Base-by-base conservation (phyloP, 2,113 vertebrate genomes). In the Menidia beryllina region DNA sequence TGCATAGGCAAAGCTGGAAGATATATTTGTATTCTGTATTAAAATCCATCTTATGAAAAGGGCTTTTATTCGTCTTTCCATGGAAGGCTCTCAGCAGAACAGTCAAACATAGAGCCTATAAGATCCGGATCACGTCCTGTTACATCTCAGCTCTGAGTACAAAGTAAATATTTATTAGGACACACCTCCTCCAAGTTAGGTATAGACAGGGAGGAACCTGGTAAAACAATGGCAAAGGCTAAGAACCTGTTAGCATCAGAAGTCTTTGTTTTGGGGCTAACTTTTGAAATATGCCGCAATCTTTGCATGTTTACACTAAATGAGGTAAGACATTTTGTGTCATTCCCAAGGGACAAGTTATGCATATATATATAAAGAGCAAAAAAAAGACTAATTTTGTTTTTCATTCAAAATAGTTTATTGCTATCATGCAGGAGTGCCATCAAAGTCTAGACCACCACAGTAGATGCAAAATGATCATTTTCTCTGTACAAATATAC, bases 341-440 rank as follows among this genome's bases (percentile, higher is more conserved):
- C 7, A 8, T 34, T 34, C 10, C 30, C 10, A 34, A 34, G 2
- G 10, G 30, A 10, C 1, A 34, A 34, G n/a, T n/a, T n/a, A n/a
- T n/a, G 30, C 30, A 34, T 34, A 5, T 5, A 34, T 34, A 8
- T n/a, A n/a, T n/a, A n/a, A n/a, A n/a, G n/a, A n/a, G n/a, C n/a
- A n/a, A n/a, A 13, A 43, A 0, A 14, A 56, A 49, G 57, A 68
- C 85, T 2, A 0, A 43, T 4, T 41, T 11, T 2, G n/a, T 21
- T 7, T 69, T 89, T 93, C 86, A 82, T 94, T 94, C 92, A 92
- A 94, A 94, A 93, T 91, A 86, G 69, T 94, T 94, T 94, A 94
- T 94, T 94, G 93, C 93, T 90, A 82, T 92, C 94, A 94, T 94
- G 94, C 94, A 94, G 86, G 82, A 93, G 89, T 92, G 92, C 91